Evolutionary conservation across 2,888 invertebrate genomes (phyloP), one percentile per base, ranked within the genome.

Genomic region (Papilio elwesi): DNA sequence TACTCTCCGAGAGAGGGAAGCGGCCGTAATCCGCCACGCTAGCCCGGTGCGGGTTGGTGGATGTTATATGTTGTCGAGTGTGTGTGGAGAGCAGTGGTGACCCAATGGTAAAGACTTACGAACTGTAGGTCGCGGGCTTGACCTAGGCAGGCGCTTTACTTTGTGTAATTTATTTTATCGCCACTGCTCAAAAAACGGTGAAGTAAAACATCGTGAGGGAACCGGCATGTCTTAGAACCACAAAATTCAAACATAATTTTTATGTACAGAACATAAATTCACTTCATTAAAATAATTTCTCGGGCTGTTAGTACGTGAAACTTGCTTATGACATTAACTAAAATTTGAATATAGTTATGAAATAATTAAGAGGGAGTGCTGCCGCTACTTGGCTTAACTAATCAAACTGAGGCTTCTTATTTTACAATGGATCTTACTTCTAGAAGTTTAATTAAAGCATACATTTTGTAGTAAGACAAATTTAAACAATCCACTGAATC

Each of bases 391-490:
- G 67, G 47, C 47, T 68, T 68, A 68, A 55, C 53, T 68, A 55
- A 68, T 55, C 67, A 68, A 68, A 55, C 67, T 43, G 67, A 55
- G 55, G 55, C 55, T 68, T 68, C 55, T 68, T 47, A 55, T 68
- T 68, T 68, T 55, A 68, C 67, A 68, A 55, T 67, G 53, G 53
- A 53, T 68, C 47, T 68, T 55, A 66, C 38, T 66, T 55, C 67
- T 68, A 55, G 67, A 55, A 48, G 55, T 26, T 68, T 68, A 68
- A 55, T 68, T 68, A 47, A 68, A 53, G 26, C 43, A 15, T 47
- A 15, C 47, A 63, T 43, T 68, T 68, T 13, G 7, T 68, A 15
- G 55, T 15, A 52, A n/a, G 55, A 55, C 55, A 68, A 68, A 68
- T 53, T 67, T 55, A 47, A 15, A 52, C 55, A 9, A 16, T 26